Evolutionary conservation across 1,140 invertebrate species (phyloP).

Genomic region (Pseudomyrmex sp.): DNA sequence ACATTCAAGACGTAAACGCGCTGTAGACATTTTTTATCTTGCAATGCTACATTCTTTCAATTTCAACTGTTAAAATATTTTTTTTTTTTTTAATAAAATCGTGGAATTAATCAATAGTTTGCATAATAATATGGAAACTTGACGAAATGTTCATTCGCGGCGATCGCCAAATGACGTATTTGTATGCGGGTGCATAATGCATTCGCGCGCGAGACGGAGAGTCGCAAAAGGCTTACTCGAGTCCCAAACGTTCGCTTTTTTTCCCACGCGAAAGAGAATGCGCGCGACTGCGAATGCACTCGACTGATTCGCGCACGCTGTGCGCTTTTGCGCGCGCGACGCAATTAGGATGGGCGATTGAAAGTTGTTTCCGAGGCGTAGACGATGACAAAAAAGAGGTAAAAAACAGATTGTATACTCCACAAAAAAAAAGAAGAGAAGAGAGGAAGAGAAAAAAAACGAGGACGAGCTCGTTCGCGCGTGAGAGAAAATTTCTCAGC

Average conservation of each 20-base stretch:
- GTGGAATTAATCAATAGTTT: neutral
- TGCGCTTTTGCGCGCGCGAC: slow-evolving; percentile 11
- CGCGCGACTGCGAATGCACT: neutral
- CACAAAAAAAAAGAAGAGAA: neutral
- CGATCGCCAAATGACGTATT: neutral
- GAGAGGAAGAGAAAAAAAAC: neutral
- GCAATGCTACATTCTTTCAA: too few species aligned
- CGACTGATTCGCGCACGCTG: neutral
- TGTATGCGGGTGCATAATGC: slow-evolving; percentile 19
- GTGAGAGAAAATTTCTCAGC: slow-evolving; percentile 30
- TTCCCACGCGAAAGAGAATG: slow-evolving; percentile 28
- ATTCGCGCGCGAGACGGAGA: neutral
- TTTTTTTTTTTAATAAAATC: too few species aligned
- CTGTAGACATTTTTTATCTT: too few species aligned
- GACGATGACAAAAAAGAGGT: neutral
- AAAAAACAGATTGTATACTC: neutral
- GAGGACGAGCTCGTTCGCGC: neutral
- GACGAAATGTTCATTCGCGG: neutral
- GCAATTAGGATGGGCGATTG: slow-evolving; percentile 38
- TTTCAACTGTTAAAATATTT: too few species aligned
- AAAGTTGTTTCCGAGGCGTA: slow-evolving; percentile 20
- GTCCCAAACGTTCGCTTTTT: neutral
- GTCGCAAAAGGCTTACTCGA: slow-evolving; percentile 17
- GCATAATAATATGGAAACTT: neutral
- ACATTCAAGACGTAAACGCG: too few species aligned